Percentiles rank a stretch among this genome's conserved stretches.
Evolutionary conservation across 2,888 invertebrate species (phyloP).

Genomic region (Tillus elongatus): DNA sequence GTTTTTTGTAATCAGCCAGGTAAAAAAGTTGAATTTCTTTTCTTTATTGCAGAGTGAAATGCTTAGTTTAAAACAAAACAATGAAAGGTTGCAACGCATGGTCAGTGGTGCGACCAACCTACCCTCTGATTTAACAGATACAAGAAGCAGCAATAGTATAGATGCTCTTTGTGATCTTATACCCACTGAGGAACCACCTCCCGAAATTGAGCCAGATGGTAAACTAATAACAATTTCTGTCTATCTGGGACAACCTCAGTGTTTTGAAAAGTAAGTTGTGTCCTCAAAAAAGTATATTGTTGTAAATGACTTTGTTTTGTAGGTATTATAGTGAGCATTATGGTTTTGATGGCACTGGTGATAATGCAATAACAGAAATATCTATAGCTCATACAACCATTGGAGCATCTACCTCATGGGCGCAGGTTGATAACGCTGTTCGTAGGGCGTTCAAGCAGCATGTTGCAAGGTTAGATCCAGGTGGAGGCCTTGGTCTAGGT

Average conservation of each 20-base stretch:
- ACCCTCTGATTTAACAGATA: conserved; percentile 32
- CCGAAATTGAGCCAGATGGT: conserved; percentile 54
- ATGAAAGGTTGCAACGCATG: conserved; percentile 84
- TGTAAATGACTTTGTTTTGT: neutral
- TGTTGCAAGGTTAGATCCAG: conserved; percentile 84
- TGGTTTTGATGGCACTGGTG: conserved; percentile 37
- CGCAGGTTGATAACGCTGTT: conserved; percentile 84
- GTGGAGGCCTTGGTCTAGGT: conserved; percentile 70
- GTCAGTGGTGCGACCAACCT: conserved; percentile 45
- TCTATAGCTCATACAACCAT: conserved; percentile 83
- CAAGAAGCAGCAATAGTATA: conserved; percentile 34
- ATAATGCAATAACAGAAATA: conserved; percentile 50
- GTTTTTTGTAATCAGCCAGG: neutral
- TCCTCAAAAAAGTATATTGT: neutral
- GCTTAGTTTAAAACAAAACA: conserved; percentile 92
- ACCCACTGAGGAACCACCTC: conserved; percentile 35
- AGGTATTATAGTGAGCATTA: conserved; percentile 39
- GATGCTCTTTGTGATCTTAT: conserved; percentile 40
- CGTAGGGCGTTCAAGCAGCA: conserved; percentile 92
- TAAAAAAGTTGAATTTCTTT: conserved; percentile 8
- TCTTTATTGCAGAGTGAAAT: conserved; percentile 72
- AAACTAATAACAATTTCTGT: conserved; percentile 83
- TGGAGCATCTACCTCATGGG: conserved; percentile 91
- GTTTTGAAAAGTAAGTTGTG: conserved; percentile 46
- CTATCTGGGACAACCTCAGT: conserved; percentile 75